Evolutionary conservation across 2,113 vertebrate species (phyloP), one percentile per base, ranked within the genome.

Genomic region (Ahaetulla prasina): DNA sequence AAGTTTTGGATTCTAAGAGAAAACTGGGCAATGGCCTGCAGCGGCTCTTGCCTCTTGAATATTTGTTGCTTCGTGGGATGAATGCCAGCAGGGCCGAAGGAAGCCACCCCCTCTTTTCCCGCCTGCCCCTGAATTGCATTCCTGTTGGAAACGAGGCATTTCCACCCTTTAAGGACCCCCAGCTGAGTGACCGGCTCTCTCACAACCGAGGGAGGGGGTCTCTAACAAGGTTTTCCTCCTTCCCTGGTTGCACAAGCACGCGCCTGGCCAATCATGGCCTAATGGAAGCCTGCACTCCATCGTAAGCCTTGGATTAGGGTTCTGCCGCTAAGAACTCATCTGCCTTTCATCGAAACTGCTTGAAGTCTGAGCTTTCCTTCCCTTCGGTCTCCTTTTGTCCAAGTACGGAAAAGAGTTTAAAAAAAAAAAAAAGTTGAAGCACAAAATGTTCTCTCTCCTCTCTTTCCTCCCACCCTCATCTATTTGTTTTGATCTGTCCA

Each of bases 241-340:
- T 53, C 11, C 0, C 0, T 22, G 3, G 92, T 9, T 0, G 85
- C 2, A 74, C 3, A 92, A 2, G 93, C 92, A 63, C 14, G 85
- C 4, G 7, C 60, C 47, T 4, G 10, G 87, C 89, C 92, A 86
- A 74, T 55, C 84, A 91, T 54, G 12, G 0, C 8, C 3, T 90
- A 91, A 95, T 93, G 93, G 96, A 55, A 95, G 1, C 18, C 94
- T 94, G 95, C 87, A 39, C 95, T 91, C 96, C 95, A 96, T 96
- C 2, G 0, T 93, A 96, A 96, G 0, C 87, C 94, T 95, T 0
- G 0, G 94, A 96, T 96, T 96, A 96, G 57, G 90, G 16, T 74
- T 63, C 87, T 23, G 93, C 93, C 93, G 43, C 89, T 35, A 90
- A 93, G 91, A 96, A 4, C 90, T 93, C 94, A 89, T 92, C 55